A percentile compares a stretch with the other conserved stretches of the same genome.
These are phyloP conservation scores for Lethrus apterus DNA, from an alignment of 1,140 invertebrate genomes.

Conservation along the genomic window DNA sequence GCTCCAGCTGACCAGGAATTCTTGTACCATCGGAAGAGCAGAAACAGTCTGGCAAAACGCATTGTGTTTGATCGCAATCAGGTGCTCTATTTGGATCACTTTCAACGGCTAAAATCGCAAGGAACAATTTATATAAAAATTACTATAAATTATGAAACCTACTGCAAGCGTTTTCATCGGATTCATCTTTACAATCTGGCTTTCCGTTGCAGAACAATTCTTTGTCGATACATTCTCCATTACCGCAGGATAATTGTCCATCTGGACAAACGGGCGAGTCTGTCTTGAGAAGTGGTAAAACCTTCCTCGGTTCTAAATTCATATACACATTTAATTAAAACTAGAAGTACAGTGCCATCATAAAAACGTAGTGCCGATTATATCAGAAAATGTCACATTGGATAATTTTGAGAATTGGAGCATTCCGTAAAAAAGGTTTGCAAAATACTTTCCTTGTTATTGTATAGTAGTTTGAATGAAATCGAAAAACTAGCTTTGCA, in stretches of 20 bases:
- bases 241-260: conserved; percentile 81
- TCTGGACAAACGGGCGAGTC: conserved; percentile 85
- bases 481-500: too few species aligned
- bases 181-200: conserved; percentile 86
- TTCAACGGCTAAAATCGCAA: conserved; percentile 63
- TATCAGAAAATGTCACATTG: too few species aligned
- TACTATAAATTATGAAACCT: conserved; percentile 45
- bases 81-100: conserved; percentile 82
- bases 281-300: conserved; percentile 80
- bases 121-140: not conserved
- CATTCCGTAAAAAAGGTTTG: too few species aligned
- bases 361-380: too few species aligned
- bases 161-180: conserved; percentile 93
- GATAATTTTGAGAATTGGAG: too few species aligned
- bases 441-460: too few species aligned
- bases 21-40: conserved; percentile 88
- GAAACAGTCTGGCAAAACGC: conserved; percentile 85
- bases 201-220: conserved; percentile 89
- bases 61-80: conserved; percentile 82
- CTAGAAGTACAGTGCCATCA: too few species aligned
- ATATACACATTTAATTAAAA: not conserved
- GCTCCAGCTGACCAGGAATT: conserved; percentile 76
- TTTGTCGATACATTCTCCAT: conserved; percentile 83
- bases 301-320: conserved; percentile 78
- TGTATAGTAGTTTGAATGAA: too few species aligned